Conservation (phyloP, 2,797 vertebrate species). For the Eremophila alpestris region DNA sequence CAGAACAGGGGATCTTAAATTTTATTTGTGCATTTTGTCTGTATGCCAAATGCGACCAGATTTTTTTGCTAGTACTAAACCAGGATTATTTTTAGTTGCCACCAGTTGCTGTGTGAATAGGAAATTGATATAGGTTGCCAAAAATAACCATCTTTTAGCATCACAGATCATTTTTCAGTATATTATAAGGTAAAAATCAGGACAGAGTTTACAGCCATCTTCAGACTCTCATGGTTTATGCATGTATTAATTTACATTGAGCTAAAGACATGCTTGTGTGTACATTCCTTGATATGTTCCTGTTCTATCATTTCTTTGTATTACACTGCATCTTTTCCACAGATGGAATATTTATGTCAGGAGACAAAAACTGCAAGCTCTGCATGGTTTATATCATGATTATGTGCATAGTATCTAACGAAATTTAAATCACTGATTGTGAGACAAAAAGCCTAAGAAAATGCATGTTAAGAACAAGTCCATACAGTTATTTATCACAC, state of each 20-base stretch:
- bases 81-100: slow-evolving; percentile 74
- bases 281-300: not conserved
- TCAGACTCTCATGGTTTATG: not conserved
- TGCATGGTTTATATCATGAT: not conserved
- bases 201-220: not conserved
- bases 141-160: slow-evolving; percentile 68
- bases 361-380: slow-evolving; percentile 14
- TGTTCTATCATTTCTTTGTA: slow-evolving; percentile 39
- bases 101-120: slow-evolving; percentile 76
- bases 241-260: slow-evolving; percentile 9
- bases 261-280: not conserved
- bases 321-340: slow-evolving; percentile 3
- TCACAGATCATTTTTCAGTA: slow-evolving; percentile 28
- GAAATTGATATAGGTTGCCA: slow-evolving; percentile 62
- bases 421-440: not conserved
- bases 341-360: not conserved
- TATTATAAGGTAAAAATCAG: slow-evolving; percentile 37
- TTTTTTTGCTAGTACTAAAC: slow-evolving; percentile 46
- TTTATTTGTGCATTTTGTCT: slow-evolving; percentile 1
- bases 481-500: not conserved
- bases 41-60: slow-evolving; percentile 31
- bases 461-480: not conserved
- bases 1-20: slow-evolving; percentile 37
- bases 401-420: not conserved
- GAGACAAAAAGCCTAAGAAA: not conserved